phyloP scores from a whole-genome alignment of 2,888 invertebrate genomes.

The Orchesellides sinensis region DNA sequence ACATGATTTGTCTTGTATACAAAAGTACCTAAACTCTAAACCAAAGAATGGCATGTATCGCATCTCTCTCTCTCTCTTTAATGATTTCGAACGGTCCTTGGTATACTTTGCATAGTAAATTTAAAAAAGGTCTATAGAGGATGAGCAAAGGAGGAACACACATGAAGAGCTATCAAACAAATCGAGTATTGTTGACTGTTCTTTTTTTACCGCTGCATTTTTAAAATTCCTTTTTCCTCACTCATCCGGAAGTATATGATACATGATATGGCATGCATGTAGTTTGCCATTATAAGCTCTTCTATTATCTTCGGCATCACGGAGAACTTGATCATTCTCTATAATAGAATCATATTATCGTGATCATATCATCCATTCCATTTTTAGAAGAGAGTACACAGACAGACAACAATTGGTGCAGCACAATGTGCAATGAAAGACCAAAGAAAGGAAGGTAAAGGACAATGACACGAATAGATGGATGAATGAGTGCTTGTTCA shows the following conservation, averaged over 20 bases:
- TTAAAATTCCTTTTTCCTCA: constrained; percentile 39
- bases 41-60: too few species aligned
- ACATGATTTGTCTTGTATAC: too few species aligned
- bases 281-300: neutral
- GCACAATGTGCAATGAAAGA: constrained; percentile 49
- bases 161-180: neutral
- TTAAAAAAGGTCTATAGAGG: too few species aligned
- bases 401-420: constrained; percentile 39
- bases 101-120: too few species aligned
- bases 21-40: too few species aligned
- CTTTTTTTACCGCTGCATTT: constrained; percentile 17
- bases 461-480: constrained; percentile 62
- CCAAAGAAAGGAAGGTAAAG: constrained; percentile 62
- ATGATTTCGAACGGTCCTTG: too few species aligned
- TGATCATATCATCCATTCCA: constrained; percentile 53
- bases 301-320: constrained; percentile 14
- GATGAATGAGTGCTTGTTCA: constrained; percentile 45
- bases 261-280: neutral
- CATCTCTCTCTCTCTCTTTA: too few species aligned
- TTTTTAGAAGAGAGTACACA: constrained; percentile 48
- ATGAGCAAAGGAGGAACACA: neutral
- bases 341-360: neutral
- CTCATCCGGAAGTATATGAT: constrained; percentile 50
- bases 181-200: neutral
- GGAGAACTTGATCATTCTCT: constrained; percentile 6